phyloP scores from a whole-genome alignment of 2,113 vertebrate species.

The Pelobates fuscus region DNA sequence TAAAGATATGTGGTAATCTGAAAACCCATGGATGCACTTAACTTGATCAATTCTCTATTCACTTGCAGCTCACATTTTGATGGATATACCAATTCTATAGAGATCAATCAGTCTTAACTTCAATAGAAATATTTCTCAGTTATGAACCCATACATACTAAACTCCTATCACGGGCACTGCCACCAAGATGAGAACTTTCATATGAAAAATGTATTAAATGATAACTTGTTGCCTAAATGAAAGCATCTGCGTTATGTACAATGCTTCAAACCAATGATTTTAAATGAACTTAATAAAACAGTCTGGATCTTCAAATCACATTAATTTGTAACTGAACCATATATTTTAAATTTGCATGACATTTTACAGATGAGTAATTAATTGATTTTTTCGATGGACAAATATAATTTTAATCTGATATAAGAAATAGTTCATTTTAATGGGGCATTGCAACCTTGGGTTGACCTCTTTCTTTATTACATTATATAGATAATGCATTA shows the following conservation, averaged over 20 bases:
- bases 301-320: background rate
- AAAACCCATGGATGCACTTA: conserved; percentile 37
- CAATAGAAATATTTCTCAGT: conserved; percentile 44
- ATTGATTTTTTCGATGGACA: background rate
- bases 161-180: background rate
- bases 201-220: conserved; percentile 13
- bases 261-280: background rate
- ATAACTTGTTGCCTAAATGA: conserved; percentile 11
- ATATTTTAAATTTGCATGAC: no score
- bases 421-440: no score
- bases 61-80: conserved; percentile 14
- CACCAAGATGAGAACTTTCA: conserved; percentile 16
- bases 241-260: background rate
- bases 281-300: background rate
- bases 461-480: no score
- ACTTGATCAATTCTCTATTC: conserved; percentile 41
- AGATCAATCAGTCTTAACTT: conserved; percentile 34
- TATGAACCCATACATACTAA: conserved; percentile 38
- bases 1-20: conserved; percentile 47
- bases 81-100: conserved; percentile 36
- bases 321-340: no score
- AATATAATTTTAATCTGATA: no score
- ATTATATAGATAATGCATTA: no score
- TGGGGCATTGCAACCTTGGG: no score
- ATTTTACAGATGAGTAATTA: background rate